Conservation (phyloP, 2,888 invertebrate genomes). For the Arge pagana region DNA sequence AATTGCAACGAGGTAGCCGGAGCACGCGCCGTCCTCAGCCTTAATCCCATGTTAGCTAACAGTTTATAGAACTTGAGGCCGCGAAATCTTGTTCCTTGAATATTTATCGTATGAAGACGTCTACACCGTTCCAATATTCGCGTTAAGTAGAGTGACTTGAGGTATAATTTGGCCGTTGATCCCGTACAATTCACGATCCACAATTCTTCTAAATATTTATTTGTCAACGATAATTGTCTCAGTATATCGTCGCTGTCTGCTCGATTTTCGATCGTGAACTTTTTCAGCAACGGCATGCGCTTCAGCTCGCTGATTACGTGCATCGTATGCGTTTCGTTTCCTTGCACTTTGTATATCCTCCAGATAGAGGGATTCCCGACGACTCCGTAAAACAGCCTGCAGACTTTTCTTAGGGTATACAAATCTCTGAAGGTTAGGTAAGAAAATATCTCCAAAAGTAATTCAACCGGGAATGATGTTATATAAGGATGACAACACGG, state of each 20-base stretch:
- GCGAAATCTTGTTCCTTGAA: slow-evolving; percentile 39
- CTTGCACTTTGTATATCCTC: slow-evolving; percentile 43
- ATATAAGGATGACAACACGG: no score
- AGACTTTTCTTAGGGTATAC: slow-evolving; percentile 36
- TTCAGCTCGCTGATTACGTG: slow-evolving; percentile 42
- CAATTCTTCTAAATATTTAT: slow-evolving; percentile 43
- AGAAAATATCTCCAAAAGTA: slow-evolving; percentile 41
- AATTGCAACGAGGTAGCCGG: slow-evolving; percentile 38
- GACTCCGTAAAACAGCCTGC: slow-evolving; percentile 37
- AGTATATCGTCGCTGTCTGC: slow-evolving; percentile 44
- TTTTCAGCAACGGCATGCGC: slow-evolving; percentile 41
- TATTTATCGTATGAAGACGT: slow-evolving; percentile 43
- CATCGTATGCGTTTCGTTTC: slow-evolving; percentile 31
- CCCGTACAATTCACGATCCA: slow-evolving; percentile 40
- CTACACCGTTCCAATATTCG: slow-evolving; percentile 44
- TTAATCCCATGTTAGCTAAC: slow-evolving; percentile 38
- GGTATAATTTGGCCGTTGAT: slow-evolving; percentile 38
- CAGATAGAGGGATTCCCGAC: slow-evolving; percentile 39
- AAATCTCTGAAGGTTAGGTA: slow-evolving; percentile 40
- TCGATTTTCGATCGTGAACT: slow-evolving; percentile 36
- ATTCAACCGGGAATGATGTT: slow-evolving; percentile 39
- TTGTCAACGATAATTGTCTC: slow-evolving; percentile 43
- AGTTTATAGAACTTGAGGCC: slow-evolving; percentile 45
- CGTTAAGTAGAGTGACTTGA: slow-evolving; percentile 39
- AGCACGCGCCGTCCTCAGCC: slow-evolving; percentile 32